Base-by-base conservation (phyloP, 1,140 invertebrate genomes). In the Ceratitis capitata region DNA sequence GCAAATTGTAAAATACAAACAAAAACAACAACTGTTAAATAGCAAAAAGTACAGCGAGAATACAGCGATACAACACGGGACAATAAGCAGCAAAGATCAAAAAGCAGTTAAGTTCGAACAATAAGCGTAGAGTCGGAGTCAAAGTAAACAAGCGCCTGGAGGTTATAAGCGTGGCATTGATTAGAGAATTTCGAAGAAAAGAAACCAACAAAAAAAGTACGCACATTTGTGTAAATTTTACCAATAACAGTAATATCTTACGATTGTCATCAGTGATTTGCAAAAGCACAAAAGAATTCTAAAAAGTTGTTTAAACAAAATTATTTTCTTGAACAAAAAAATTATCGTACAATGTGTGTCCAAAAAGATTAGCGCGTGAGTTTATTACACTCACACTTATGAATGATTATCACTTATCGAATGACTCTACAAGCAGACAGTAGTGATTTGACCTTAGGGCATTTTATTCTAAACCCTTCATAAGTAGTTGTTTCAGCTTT, bases 11-110 rank as follows among this genome's bases (percentile, higher is more conserved):
- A 32, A 69, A 69, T 16, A 32, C 19, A 53, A 19, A 19, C 49
- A 53, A 4, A n/a, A n/a, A n/a, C n/a, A n/a, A n/a, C n/a, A n/a
- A n/a, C n/a, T n/a, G n/a, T n/a, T n/a, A n/a, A n/a, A n/a, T n/a
- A n/a, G n/a, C n/a, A n/a, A n/a, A n/a, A n/a, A n/a, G n/a, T n/a
- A n/a, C n/a, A n/a, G n/a, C 19, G 19, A 53, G 19, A 53, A 53
- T 53, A 69, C 14, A 16, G 29, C 61, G 32, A 19, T 32, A 69
- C 32, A 69, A 58, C 23, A 39, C 19, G 61, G n/a, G 32, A 29
- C 61, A 35, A 69, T n/a, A n/a, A n/a, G n/a, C n/a, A n/a, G n/a
- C n/a, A n/a, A 69, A 69, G 61, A 69, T 69, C 32, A 69, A 69
- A n/a, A 69, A 69, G 61, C 35, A 69, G 61, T 69, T 69, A 39